Evolutionary conservation across 1,140 invertebrate genomes (phyloP).

Genomic region (Proales similis): DNA sequence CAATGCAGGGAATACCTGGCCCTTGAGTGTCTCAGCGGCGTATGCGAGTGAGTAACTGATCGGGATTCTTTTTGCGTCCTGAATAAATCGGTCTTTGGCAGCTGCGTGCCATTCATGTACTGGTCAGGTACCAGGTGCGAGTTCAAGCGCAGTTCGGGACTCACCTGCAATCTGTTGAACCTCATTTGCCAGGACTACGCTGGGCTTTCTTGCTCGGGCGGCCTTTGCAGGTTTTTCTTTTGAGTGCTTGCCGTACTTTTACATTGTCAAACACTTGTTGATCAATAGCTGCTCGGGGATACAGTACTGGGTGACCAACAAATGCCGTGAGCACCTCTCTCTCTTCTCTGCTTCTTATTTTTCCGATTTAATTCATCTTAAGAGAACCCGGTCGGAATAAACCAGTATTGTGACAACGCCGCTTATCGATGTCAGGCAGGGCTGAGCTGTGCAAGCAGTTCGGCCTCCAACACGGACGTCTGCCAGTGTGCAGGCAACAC

Average conservation of each 20-base stretch:
- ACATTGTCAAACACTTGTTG: not conserved
- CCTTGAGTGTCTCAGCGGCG: not conserved
- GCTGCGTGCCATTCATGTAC: conserved; percentile 13
- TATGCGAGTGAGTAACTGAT: no score
- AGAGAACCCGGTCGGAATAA: conserved; percentile 23
- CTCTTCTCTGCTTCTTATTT: not conserved
- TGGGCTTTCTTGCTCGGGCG: not conserved
- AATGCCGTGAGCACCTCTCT: not conserved
- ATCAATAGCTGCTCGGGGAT: not conserved
- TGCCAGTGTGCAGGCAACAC: no score
- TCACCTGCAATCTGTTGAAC: not conserved
- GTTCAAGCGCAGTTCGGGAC: not conserved
- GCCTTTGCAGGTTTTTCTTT: not conserved
- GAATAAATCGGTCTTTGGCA: no score
- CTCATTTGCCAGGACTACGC: conserved; percentile 11
- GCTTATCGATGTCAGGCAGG: not conserved
- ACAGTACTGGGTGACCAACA: conserved; percentile 11
- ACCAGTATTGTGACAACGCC: conserved; percentile 21
- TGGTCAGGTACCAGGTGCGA: conserved; percentile 9
- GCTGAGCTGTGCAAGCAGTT: not conserved
- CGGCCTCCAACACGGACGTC: not conserved
- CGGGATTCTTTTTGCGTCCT: no score
- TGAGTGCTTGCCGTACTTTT: not conserved
- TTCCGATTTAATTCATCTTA: not conserved
- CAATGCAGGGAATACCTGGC: conserved; percentile 17